A percentile compares a stretch with the other conserved stretches of the same genome.
These are phyloP conservation scores for Aegotheles bennettii DNA, from an alignment of 2,113 vertebrate species.

Conservation along the genomic window DNA sequence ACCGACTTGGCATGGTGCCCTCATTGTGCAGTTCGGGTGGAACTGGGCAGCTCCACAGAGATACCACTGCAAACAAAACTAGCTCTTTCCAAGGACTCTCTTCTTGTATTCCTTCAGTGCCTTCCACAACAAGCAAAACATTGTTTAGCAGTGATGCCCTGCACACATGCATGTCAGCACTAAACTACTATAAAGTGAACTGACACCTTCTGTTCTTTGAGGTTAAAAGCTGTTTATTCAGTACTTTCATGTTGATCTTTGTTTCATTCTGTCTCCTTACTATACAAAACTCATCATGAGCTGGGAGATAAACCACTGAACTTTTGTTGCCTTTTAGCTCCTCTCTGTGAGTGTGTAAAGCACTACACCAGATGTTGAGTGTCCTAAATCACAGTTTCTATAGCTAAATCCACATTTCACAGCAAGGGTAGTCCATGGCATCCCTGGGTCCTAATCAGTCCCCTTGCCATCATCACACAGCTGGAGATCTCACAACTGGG, in stretches of 20 bases:
- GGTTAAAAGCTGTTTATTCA: not conserved
- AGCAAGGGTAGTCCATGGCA: not conserved
- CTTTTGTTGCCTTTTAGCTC: slow-evolving; percentile 16
- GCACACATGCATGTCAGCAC: not conserved
- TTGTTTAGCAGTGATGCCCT: not conserved
- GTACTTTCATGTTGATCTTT: not conserved
- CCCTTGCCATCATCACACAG: not conserved
- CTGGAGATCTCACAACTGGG: not conserved
- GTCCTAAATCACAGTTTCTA: not conserved
- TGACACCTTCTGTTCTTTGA: not conserved
- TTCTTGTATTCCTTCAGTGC: not conserved
- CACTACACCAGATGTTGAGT: not conserved
- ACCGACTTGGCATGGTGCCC: not conserved
- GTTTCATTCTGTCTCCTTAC: not conserved
- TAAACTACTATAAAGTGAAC: not conserved
- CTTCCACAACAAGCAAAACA: not conserved
- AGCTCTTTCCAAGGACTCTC: not conserved
- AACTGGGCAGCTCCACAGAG: not conserved
- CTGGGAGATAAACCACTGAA: not conserved
- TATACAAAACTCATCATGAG: not conserved
- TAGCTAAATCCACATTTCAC: not conserved
- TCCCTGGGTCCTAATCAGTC: not conserved
- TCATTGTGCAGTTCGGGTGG: not conserved
- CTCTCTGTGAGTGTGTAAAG: not conserved
- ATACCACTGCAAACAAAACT: not conserved